phyloP scores from a whole-genome alignment of 2,888 invertebrate genomes.

The Monopis laevigella region DNA sequence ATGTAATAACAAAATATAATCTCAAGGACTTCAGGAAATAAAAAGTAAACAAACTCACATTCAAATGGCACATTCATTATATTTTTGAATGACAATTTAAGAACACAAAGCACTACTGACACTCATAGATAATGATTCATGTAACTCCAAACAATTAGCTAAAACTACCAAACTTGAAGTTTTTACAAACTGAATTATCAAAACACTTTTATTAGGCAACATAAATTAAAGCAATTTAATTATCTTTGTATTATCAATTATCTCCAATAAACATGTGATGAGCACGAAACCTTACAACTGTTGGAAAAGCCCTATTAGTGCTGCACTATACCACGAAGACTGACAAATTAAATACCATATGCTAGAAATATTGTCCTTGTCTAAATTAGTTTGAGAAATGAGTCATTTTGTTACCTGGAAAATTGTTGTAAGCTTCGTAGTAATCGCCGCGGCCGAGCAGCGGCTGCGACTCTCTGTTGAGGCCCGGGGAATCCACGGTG shows the following conservation, averaged over 20 bases:
- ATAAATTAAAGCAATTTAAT: too few relatives aligned
- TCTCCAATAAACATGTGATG: too few relatives aligned
- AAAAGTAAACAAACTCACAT: constrained; percentile 36
- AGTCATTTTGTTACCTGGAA: constrained; percentile 72
- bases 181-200: too few relatives aligned
- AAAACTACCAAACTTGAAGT: too few relatives aligned
- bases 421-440: constrained; percentile 81
- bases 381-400: not conserved
- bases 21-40: too few relatives aligned
- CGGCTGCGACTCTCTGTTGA: constrained; percentile 93
- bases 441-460: constrained; percentile 86
- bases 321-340: not conserved
- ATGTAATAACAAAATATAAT: too few relatives aligned
- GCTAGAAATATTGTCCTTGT: constrained; percentile 1
- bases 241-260: too few relatives aligned
- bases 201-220: too few relatives aligned
- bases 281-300: not conserved
- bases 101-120: too few relatives aligned
- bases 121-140: too few relatives aligned
- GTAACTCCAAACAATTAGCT: too few relatives aligned
- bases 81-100: too few relatives aligned
- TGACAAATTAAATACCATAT: constrained; percentile 1
- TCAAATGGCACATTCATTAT: constrained; percentile 42
- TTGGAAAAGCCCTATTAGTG: constrained; percentile 8
- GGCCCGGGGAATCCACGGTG: constrained; percentile 84